Base-by-base conservation (phyloP, 92 coral and sea anemone genomes). In the Actinostola sp. region DNA sequence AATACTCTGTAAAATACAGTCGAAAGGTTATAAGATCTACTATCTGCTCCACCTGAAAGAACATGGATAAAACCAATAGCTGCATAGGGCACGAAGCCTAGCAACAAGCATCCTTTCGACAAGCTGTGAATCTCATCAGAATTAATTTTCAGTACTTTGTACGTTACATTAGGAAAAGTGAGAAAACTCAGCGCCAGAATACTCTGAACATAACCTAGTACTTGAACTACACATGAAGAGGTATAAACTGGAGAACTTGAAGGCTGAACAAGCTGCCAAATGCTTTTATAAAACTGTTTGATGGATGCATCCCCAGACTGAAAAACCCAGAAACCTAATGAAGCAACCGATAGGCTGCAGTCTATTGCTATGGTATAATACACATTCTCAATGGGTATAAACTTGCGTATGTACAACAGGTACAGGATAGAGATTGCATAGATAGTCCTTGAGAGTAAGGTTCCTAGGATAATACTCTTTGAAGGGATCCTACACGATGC, bases 211-310 rank as follows among this genome's bases (percentile, higher is more conserved):
- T 28, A 66, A 2, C 72, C 72, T 26, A 66, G 72, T 20, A 66
- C 7, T n/a, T 46, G 57, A 26, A 66, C 72, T 2, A 46, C 43
- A 66, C 31, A 15, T 25, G 72, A 66, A 8, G 71, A 65, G 16
- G 53, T 27, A 30, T 45, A 38, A 15, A 21, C 15, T 43, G 72
- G 39, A 29, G n/a, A 30, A 43, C 8, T 46, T 66, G 72, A 66
- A 26, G 72, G 72, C 35, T 8, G 44, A 21, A 66, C 6, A n/a
- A 66, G 72, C 39, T 66, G 56, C 72, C 72, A 66, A n/a, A 46
- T 48, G 24, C 57, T n/a, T 48, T 66, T 45, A 10, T 44, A 48
- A 66, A 16, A 66, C 25, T 29, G 15, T 44, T 42, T 41, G 0
- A 45, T 16, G 5, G 70, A 41, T 21, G 53, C 55, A 48, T 66